Evolutionary conservation across 2,888 invertebrate species (phyloP).

Genomic region (Serripes groenlandicus): DNA sequence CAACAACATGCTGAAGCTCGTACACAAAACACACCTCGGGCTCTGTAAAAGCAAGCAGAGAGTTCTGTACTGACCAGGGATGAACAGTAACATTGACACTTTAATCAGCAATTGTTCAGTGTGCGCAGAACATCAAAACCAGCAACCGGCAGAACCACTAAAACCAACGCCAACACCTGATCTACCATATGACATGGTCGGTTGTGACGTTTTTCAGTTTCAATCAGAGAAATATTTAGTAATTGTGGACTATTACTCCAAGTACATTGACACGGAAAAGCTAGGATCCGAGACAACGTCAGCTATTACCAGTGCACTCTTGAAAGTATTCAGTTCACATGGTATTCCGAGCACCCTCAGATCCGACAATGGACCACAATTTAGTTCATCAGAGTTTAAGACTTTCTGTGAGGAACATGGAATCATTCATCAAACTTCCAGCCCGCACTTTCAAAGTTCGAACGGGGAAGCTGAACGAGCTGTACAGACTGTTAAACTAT

Average conservation of each 20-base stretch:
- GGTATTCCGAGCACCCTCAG: conserved; percentile 50
- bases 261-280: conserved; percentile 59
- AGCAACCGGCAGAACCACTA: conserved; percentile 53
- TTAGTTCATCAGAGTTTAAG: conserved; percentile 55
- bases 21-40: conserved; percentile 62
- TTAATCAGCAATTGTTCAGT: conserved; percentile 46
- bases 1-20: conserved; percentile 39
- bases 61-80: conserved; percentile 57
- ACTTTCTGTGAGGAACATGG: conserved; percentile 53
- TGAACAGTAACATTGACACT: conserved; percentile 57
- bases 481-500: conserved; percentile 66
- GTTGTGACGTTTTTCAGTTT: conserved; percentile 61
- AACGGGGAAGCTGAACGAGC: conserved; percentile 73
- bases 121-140: conserved; percentile 61
- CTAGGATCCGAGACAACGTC: conserved; percentile 40
- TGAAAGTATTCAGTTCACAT: conserved; percentile 50
- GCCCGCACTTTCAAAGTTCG: conserved; percentile 65
- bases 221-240: conserved; percentile 57
- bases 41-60: conserved; percentile 61
- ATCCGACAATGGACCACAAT: conserved; percentile 65
- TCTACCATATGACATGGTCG: conserved; percentile 55
- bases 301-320: conserved; percentile 35
- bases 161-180: conserved; percentile 62
- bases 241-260: conserved; percentile 63
- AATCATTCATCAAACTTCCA: conserved; percentile 65